Percentiles rank a stretch among this genome's conserved stretches.
Conservation (phyloP, 35 echinoderm and acorn worm genomes). For the Ophioderma brevispina region DNA sequence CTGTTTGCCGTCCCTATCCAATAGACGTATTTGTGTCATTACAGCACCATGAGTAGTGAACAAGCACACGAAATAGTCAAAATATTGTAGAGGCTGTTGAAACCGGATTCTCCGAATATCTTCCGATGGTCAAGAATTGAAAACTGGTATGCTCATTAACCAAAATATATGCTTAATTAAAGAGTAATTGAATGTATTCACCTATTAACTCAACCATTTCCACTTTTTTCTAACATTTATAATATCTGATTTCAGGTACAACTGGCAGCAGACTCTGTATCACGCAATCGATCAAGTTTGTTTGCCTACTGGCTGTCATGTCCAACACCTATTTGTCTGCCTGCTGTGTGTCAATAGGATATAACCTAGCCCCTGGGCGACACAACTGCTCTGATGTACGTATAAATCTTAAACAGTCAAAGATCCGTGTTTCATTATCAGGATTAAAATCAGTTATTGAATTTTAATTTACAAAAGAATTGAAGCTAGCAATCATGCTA, state of each 20-base stretch:
- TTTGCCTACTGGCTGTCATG: conserved; percentile 65
- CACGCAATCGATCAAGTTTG: conserved; percentile 74
- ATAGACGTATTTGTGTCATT: conserved; percentile 98
- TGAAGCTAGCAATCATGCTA: too few species aligned
- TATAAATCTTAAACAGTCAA: too few species aligned
- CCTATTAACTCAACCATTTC: too few species aligned
- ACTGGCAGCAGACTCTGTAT: conserved; percentile 82
- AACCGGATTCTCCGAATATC: conserved; percentile 70
- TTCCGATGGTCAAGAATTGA: conserved; percentile 93
- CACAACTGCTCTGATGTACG: conserved; percentile 38
- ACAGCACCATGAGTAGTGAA: conserved; percentile 63
- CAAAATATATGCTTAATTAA: too few species aligned
- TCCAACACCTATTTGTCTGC: conserved; percentile 65
- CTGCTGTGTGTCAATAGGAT: conserved; percentile 68
- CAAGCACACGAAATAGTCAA: conserved; percentile 62
- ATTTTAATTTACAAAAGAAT: too few species aligned
- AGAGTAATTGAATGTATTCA: too few species aligned
- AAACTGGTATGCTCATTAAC: conserved; percentile 87
- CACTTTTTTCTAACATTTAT: too few species aligned
- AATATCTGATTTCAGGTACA: conserved; percentile 44
- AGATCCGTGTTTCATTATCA: too few species aligned
- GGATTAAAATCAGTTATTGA: too few species aligned
- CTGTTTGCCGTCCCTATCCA: conserved; percentile 12
- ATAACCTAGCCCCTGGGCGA: conserved; percentile 62
- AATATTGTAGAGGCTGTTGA: conserved; percentile 36